Conservation (phyloP, 2,888 invertebrate species). For the Calameuta filiformis region DNA sequence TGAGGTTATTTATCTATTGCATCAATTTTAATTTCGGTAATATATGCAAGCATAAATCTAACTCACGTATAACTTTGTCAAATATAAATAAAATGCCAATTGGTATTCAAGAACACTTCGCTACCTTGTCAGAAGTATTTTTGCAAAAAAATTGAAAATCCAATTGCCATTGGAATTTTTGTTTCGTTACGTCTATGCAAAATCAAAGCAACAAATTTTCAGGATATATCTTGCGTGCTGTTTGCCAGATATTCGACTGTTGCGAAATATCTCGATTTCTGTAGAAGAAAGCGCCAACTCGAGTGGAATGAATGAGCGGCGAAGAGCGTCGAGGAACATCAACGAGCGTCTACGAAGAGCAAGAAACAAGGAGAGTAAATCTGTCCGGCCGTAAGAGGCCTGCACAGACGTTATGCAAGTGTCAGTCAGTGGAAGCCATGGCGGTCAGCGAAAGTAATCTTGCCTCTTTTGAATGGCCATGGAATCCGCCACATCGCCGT, state of each 20-base stretch:
- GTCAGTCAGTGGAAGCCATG: constrained; percentile 26
- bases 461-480: constrained; percentile 27
- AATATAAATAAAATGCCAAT: background rate
- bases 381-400: constrained; percentile 20
- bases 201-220: background rate
- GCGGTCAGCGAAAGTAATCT: constrained; percentile 58
- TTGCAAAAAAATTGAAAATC: too few species aligned
- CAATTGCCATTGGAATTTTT: too few species aligned
- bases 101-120: too few species aligned
- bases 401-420: constrained; percentile 32
- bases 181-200: background rate
- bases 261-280: background rate
- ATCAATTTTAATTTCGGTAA: too few species aligned
- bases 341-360: constrained; percentile 12
- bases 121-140: too few species aligned
- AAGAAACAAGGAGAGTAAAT: background rate
- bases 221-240: background rate
- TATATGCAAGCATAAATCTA: background rate
- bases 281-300: background rate
- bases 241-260: background rate
- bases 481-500: constrained; percentile 15
- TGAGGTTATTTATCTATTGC: too few species aligned
- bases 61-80: background rate
- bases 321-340: background rate
- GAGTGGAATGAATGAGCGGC: background rate